Percentiles rank a stretch among this genome's conserved stretches.
Conservation (phyloP, 2,797 vertebrate genomes). For the Trachops cirrhosus region DNA sequence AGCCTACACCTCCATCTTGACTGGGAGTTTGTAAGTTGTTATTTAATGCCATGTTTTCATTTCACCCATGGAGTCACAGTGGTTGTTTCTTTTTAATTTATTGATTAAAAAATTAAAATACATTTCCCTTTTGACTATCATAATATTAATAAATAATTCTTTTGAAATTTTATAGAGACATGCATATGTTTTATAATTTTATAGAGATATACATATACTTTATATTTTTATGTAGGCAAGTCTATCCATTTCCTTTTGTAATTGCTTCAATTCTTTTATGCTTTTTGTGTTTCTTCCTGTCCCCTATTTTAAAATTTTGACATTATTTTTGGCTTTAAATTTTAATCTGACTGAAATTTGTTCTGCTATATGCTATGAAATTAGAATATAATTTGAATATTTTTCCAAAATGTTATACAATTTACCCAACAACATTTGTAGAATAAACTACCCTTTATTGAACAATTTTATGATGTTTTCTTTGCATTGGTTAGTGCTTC, state of each 20-base stretch:
- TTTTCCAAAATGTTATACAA: background rate
- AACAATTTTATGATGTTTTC: background rate
- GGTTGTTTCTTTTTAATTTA: background rate
- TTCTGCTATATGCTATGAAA: background rate
- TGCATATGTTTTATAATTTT: background rate
- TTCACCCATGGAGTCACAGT: background rate
- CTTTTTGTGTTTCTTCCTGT: background rate
- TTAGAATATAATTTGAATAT: background rate
- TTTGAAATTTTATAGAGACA: background rate
- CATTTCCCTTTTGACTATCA: background rate
- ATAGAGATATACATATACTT: background rate
- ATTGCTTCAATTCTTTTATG: background rate
- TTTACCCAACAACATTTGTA: background rate
- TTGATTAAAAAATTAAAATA: constrained; percentile 16
- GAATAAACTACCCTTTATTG: background rate
- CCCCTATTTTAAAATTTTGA: background rate
- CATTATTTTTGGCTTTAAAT: constrained; percentile 17
- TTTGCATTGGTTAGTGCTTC: background rate
- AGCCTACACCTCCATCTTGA: too few relatives aligned
- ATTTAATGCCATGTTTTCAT: constrained; percentile 2
- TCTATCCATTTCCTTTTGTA: background rate
- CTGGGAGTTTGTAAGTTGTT: background rate
- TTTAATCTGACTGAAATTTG: background rate
- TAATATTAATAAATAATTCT: background rate
- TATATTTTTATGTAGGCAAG: background rate